A percentile compares a stretch with the other conserved stretches of the same genome.
Conservation (phyloP, 2,113 vertebrate genomes). For the Theristicus caerulescens region DNA sequence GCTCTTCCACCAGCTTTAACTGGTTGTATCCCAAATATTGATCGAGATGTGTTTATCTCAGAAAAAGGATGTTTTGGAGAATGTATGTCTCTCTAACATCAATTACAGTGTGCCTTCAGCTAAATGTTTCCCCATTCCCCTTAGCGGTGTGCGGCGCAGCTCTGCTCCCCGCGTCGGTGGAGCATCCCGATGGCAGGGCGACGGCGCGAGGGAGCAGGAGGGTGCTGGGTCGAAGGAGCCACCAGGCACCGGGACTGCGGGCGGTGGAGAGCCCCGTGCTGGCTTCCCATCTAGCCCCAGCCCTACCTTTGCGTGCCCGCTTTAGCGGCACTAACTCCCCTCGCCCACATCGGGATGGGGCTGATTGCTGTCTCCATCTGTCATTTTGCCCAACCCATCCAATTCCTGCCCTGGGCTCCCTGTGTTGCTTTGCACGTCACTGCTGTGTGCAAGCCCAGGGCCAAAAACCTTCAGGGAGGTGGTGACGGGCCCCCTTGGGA, state of each 20-base stretch:
- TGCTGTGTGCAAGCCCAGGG: background rate
- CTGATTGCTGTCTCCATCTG: background rate
- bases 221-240: background rate
- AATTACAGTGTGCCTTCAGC: background rate
- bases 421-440: rapidly evolving
- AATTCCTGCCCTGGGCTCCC: background rate
- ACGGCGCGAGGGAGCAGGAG: background rate
- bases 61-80: background rate
- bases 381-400: background rate
- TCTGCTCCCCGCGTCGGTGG: rapidly evolving
- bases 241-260: rapidly evolving
- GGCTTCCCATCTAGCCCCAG: background rate
- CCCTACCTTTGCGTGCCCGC: background rate
- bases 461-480: rapidly evolving
- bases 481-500: rapidly evolving
- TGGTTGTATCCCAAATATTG: rapidly evolving
- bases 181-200: background rate
- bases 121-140: rapidly evolving
- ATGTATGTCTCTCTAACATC: background rate
- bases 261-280: background rate
- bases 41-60: rapidly evolving
- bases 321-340: background rate
- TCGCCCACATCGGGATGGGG: rapidly evolving
- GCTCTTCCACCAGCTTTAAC: background rate
- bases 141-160: rapidly evolving